Evolutionary conservation across 1,140 invertebrate species (phyloP).

Genomic region (Mycetomoellerius zeteki): DNA sequence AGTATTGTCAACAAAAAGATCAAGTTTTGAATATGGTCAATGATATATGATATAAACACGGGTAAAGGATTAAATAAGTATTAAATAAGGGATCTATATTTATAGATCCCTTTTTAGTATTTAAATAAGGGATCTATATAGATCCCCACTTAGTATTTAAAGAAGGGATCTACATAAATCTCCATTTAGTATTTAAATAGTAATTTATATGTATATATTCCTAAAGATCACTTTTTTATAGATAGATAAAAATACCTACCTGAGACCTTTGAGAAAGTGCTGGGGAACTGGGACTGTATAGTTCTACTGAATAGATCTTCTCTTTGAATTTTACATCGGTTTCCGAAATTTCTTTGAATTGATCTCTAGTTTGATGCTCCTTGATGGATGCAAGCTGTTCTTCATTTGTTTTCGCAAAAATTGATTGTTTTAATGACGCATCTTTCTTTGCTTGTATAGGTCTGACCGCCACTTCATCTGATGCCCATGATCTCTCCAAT

Average conservation of each 20-base stretch:
- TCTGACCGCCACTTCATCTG: constrained; percentile 63
- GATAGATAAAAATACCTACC: constrained; percentile 45
- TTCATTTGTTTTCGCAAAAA: constrained; percentile 33
- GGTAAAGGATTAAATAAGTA: no score
- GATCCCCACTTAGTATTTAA: no score
- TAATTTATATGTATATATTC: no score
- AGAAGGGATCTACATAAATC: no score
- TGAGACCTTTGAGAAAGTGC: constrained; percentile 82
- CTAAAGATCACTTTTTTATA: not conserved
- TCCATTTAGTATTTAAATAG: no score
- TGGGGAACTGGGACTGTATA: constrained; percentile 83
- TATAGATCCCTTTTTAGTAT: no score
- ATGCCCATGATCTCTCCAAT: constrained; percentile 74
- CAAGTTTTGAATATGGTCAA: no score
- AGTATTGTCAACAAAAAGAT: no score
- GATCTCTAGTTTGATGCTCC: constrained; percentile 25
- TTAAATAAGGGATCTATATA: no score
- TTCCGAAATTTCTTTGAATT: constrained; percentile 54
- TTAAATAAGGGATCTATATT: no score
- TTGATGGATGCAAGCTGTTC: not conserved
- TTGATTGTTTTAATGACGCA: constrained; percentile 16
- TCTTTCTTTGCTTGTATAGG: constrained; percentile 10
- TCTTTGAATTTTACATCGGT: constrained; percentile 58
- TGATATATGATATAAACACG: no score
- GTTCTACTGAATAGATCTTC: constrained; percentile 59